Conservation (phyloP, 2,113 vertebrate species). For the Lepidothrix coronata region DNA sequence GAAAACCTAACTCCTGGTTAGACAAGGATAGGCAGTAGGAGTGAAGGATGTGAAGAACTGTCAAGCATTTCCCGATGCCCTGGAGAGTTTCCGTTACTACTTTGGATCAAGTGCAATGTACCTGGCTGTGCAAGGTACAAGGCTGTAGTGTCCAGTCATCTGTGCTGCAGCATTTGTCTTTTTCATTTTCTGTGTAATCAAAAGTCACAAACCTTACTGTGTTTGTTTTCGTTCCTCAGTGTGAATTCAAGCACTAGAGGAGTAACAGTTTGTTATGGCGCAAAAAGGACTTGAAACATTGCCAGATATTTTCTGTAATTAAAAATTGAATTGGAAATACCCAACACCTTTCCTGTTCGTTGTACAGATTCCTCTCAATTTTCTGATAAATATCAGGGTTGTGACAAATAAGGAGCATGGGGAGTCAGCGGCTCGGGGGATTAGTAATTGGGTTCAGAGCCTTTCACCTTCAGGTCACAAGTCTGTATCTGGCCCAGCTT, state of each 20-base stretch:
- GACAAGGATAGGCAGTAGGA: neutral
- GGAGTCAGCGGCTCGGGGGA: neutral
- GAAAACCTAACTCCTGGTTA: neutral
- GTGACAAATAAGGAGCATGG: neutral
- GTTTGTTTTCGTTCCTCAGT: constrained; percentile 24
- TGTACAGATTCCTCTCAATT: neutral
- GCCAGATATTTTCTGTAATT: constrained; percentile 55
- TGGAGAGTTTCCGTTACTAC: neutral
- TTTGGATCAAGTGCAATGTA: neutral
- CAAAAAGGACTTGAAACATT: constrained; percentile 48
- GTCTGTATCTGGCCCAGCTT: neutral
- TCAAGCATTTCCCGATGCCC: neutral
- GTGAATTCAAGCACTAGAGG: neutral
- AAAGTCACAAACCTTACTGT: constrained; percentile 1
- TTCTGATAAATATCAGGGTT: constrained; percentile 2
- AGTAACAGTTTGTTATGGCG: constrained; percentile 7
- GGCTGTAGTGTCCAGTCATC: neutral
- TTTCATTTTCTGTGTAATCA: constrained; percentile 16
- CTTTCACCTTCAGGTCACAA: neutral
- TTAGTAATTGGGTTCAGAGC: neutral
- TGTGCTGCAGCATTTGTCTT: neutral
- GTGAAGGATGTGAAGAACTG: neutral
- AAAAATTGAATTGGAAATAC: constrained; percentile 54
- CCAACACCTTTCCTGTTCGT: constrained; percentile 1
- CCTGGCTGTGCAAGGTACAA: neutral